A percentile compares a stretch with the other conserved stretches of the same genome.
Evolutionary conservation across 2,113 vertebrate genomes (phyloP).

Genomic region (Euleptes europaea): DNA sequence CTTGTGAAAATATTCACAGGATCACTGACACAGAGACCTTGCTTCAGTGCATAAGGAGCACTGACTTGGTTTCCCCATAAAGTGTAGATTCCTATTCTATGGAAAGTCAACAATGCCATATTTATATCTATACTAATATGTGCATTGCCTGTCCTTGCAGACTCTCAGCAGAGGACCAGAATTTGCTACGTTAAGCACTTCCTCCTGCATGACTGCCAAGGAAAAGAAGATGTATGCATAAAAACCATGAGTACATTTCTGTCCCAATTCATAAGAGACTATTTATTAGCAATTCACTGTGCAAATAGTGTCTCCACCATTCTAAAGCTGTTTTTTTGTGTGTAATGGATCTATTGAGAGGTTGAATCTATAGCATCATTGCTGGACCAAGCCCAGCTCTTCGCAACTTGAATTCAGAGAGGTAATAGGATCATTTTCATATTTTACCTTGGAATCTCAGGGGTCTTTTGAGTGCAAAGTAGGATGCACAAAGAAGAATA

Average conservation of each 20-base stretch:
- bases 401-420: conserved; percentile 27
- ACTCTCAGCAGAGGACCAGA: not conserved
- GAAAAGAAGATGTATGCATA: not conserved
- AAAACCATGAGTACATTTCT: not conserved
- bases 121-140: not conserved
- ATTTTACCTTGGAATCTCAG: not conserved
- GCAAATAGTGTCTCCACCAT: not conserved
- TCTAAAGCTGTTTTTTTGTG: not conserved
- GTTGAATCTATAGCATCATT: not conserved
- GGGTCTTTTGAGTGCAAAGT: not conserved
- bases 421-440: conserved; percentile 26
- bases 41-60: not conserved
- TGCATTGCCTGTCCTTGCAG: not conserved
- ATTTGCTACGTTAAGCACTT: not conserved
- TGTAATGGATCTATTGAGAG: conserved; percentile 23
- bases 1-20: not conserved
- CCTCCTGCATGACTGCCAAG: not conserved
- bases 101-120: not conserved
- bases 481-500: not conserved
- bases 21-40: not conserved
- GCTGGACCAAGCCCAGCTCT: conserved; percentile 10
- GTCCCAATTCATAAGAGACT: not conserved
- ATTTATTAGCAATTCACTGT: not conserved
- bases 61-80: not conserved
- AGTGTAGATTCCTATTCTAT: not conserved